Conservation (phyloP, 2,888 invertebrate genomes). For the Margaritifera margaritifera region DNA sequence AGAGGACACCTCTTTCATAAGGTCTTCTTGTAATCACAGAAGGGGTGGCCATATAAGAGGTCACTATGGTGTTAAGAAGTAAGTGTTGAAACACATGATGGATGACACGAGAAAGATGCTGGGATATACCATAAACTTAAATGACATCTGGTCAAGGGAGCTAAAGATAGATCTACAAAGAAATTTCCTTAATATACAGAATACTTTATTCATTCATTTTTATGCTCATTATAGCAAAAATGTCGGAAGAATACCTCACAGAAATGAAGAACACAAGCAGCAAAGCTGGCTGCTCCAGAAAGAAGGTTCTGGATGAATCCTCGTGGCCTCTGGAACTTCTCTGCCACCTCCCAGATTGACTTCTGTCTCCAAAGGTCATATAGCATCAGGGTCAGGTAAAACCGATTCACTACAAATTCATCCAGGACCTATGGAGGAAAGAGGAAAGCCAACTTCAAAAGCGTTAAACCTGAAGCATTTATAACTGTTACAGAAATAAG, state of each 20-base stretch:
- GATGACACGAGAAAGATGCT: too few relatives aligned
- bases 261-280: slow-evolving; percentile 84
- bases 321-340: slow-evolving; percentile 82
- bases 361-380: slow-evolving; percentile 78
- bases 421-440: slow-evolving; percentile 44
- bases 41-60: too few relatives aligned
- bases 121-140: too few relatives aligned
- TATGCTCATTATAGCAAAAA: too few relatives aligned
- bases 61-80: too few relatives aligned
- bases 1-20: too few relatives aligned
- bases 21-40: too few relatives aligned
- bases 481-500: not conserved
- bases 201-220: too few relatives aligned
- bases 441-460: slow-evolving; percentile 10
- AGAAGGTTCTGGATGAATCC: slow-evolving; percentile 87
- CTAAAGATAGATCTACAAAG: too few relatives aligned
- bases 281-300: slow-evolving; percentile 81
- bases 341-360: slow-evolving; percentile 76
- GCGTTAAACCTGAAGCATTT: not conserved
- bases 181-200: too few relatives aligned
- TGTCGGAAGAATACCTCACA: slow-evolving; percentile 77
- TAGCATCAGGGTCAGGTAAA: slow-evolving; percentile 90
- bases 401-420: slow-evolving; percentile 80
- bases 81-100: too few relatives aligned
- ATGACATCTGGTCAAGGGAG: too few relatives aligned